Evolutionary conservation across 2,797 vertebrate genomes (phyloP).

Genomic region (Typhlichthys subterraneus): DNA sequence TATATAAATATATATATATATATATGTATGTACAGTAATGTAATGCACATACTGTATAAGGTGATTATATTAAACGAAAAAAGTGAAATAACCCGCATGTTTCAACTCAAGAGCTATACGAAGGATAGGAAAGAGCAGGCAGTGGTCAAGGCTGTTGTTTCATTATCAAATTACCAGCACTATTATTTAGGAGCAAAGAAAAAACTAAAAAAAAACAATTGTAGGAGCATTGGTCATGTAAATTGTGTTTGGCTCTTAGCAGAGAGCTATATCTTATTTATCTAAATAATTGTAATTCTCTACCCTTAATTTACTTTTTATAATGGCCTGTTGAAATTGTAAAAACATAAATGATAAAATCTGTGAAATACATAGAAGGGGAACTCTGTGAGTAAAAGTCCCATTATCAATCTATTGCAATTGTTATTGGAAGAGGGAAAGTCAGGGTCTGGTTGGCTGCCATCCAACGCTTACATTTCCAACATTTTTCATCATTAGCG

Average conservation of each 20-base stretch:
- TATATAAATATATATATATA: not conserved
- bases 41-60: no score
- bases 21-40: no score
- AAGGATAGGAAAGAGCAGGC: slow-evolving; percentile 39
- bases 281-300: slow-evolving; percentile 6
- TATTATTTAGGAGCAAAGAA: slow-evolving; percentile 23
- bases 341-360: slow-evolving; percentile 19
- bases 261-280: slow-evolving; percentile 12
- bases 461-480: slow-evolving; percentile 23
- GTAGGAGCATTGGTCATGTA: slow-evolving; percentile 50
- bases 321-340: slow-evolving; percentile 19
- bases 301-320: slow-evolving; percentile 3
- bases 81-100: slow-evolving; percentile 18
- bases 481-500: not conserved
- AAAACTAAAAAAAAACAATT: slow-evolving; percentile 17
- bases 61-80: no score
- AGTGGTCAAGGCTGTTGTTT: slow-evolving; percentile 50
- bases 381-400: not conserved
- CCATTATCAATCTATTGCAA: slow-evolving; percentile 10
- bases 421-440: slow-evolving; percentile 6
- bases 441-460: slow-evolving; percentile 12
- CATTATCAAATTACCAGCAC: slow-evolving; percentile 29
- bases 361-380: slow-evolving; percentile 18
- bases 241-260: slow-evolving; percentile 25
- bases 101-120: slow-evolving; percentile 34